Evolutionary conservation across 1,140 invertebrate genomes (phyloP).

Genomic region (Acromyrmex echinatior): DNA sequence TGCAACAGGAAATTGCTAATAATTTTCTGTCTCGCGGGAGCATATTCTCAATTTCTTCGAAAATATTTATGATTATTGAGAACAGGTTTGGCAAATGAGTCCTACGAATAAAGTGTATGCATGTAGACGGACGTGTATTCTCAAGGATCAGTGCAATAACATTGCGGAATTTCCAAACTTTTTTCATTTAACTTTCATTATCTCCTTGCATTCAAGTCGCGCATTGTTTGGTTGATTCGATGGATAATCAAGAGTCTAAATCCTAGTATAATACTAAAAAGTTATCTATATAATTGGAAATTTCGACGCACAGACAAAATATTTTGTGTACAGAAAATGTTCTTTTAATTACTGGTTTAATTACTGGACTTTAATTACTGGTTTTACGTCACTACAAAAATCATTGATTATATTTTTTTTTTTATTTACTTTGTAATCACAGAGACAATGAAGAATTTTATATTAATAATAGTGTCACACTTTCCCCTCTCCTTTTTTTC

Average conservation of each 20-base stretch:
- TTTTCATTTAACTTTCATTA: slow-evolving; percentile 22
- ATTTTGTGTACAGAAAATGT: not conserved
- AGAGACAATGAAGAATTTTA: slow-evolving; percentile 20
- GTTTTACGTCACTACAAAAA: not conserved
- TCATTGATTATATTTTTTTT: not conserved
- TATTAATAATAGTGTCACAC: not conserved
- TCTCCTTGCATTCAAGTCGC: slow-evolving; percentile 17
- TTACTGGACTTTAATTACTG: not conserved
- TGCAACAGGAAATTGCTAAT: slow-evolving; percentile 15
- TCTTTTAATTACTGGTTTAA: slow-evolving; percentile 18
- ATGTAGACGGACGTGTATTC: slow-evolving; percentile 17
- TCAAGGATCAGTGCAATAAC: slow-evolving; percentile 42
- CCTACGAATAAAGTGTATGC: slow-evolving; percentile 5
- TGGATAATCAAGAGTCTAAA: not conserved
- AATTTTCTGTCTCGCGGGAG: not conserved
- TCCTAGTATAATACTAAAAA: not conserved
- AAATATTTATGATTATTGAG: slow-evolving; percentile 34
- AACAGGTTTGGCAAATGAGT: not conserved
- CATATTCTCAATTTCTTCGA: slow-evolving; percentile 17
- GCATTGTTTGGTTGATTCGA: slow-evolving; percentile 1
- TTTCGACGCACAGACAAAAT: not conserved
- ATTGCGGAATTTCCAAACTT: slow-evolving; percentile 16
- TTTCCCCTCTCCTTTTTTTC: not conserved
- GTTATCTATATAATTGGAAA: slow-evolving; percentile 17
- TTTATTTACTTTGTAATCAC: not conserved